Evolutionary conservation across 2,888 invertebrate species (phyloP).

Genomic region (Himalopsyche tibetana): DNA sequence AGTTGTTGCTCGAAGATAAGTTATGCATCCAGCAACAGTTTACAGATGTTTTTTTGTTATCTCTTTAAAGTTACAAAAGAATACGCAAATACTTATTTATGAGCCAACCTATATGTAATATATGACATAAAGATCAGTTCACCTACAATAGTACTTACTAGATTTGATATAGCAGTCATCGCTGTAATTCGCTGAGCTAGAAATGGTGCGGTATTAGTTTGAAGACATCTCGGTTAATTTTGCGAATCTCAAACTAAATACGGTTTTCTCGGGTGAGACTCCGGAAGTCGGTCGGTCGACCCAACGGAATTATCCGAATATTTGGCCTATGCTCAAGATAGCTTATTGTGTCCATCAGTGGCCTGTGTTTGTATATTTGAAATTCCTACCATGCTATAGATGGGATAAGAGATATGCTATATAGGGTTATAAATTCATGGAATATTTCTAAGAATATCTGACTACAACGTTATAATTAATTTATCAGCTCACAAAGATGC

Average conservation of each 20-base stretch:
- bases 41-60: no score
- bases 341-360: background rate
- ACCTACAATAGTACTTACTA: background rate
- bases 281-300: background rate
- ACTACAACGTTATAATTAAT: no score
- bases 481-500: no score
- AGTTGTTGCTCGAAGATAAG: no score
- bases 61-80: no score
- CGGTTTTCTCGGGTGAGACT: background rate
- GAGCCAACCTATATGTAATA: no score
- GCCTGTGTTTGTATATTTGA: background rate
- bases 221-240: background rate
- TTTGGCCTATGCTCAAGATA: background rate
- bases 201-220: conserved; percentile 1
- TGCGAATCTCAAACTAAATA: conserved; percentile 23
- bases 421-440: background rate
- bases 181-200: background rate
- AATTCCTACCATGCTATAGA: background rate
- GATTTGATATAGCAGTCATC: background rate
- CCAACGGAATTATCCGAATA: background rate
- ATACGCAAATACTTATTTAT: no score
- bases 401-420: background rate
- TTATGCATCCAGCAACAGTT: no score
- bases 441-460: background rate
- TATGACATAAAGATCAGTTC: background rate